Conservation (phyloP, 2,113 vertebrate genomes). For the Calonectris borealis region DNA sequence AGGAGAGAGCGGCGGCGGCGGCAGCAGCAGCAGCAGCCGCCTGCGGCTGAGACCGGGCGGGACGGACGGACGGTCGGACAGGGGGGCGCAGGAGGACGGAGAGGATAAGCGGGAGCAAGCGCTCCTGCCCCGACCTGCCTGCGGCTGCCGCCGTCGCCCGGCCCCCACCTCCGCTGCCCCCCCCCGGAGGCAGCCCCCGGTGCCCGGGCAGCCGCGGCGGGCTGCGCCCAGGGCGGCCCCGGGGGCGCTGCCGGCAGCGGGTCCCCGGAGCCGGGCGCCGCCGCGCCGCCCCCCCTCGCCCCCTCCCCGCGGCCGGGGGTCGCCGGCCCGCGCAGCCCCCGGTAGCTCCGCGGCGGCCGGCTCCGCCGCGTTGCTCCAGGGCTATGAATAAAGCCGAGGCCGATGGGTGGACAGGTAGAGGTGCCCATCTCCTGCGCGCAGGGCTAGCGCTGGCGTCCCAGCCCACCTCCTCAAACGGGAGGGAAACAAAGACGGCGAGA, state of each 20-base stretch:
- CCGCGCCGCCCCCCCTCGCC: too few relatives aligned
- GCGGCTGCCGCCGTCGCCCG: too few relatives aligned
- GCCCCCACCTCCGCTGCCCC: too few relatives aligned
- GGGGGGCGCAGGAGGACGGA: neutral
- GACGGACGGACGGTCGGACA: neutral
- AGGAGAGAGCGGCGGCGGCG: neutral
- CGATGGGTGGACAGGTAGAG: slow-evolving; percentile 22
- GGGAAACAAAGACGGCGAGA: slow-evolving; percentile 44
- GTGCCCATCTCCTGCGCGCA: neutral
- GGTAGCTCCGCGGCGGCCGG: neutral
- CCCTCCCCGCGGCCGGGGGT: too few relatives aligned
- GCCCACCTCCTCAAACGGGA: slow-evolving; percentile 38
- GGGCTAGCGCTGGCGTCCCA: neutral
- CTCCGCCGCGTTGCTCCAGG: neutral
- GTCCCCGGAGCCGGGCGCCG: too few relatives aligned
- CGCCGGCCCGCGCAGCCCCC: neutral
- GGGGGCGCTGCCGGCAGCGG: too few relatives aligned
- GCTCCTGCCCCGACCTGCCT: too few relatives aligned
- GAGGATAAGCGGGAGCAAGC: neutral
- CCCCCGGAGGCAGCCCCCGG: too few relatives aligned
- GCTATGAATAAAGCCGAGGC: neutral
- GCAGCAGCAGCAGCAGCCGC: neutral
- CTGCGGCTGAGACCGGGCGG: neutral
- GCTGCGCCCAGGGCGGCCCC: too few relatives aligned
- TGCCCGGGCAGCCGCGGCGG: too few relatives aligned